A percentile compares a stretch with the other conserved stretches of the same genome.
Evolutionary conservation across 2,888 invertebrate species (phyloP).

Genomic region (Phoenoteleia sp.): DNA sequence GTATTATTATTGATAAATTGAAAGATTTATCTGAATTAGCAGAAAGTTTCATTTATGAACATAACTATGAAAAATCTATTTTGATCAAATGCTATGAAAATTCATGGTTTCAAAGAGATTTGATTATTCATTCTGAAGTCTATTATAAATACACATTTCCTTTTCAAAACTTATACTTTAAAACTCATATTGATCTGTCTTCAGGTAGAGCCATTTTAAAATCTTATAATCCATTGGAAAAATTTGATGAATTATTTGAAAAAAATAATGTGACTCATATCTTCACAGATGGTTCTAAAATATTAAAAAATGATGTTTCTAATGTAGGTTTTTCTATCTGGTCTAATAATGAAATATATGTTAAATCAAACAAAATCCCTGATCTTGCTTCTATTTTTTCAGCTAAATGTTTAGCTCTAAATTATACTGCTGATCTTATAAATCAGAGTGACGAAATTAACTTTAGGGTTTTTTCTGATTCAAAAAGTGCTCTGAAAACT

Average conservation of each 20-base stretch:
- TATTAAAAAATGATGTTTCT: neutral
- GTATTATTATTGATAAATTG: neutral
- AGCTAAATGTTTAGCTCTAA: constrained; percentile 3
- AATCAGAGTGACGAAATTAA: neutral
- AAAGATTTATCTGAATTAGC: neutral
- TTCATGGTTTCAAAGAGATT: neutral
- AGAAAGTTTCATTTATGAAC: neutral
- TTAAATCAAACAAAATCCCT: neutral
- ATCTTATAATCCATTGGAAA: neutral
- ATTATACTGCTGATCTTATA: neutral
- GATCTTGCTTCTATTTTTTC: constrained; percentile 11
- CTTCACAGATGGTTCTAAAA: neutral
- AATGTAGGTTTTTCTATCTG: neutral
- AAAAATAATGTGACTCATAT: neutral
- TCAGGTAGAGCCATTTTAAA: neutral
- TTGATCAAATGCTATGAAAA: neutral
- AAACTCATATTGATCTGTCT: neutral
- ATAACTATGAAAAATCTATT: constrained; percentile 18
- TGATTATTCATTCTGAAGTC: neutral
- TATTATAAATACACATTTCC: neutral
- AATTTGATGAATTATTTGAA: neutral
- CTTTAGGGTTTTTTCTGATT: constrained; percentile 19
- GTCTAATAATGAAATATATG: neutral
- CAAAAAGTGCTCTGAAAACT: constrained; percentile 2
- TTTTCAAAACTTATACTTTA: too few relatives aligned